Evolutionary conservation across 2,888 invertebrate species (phyloP).

Genomic region (Tiliacea citrago): DNA sequence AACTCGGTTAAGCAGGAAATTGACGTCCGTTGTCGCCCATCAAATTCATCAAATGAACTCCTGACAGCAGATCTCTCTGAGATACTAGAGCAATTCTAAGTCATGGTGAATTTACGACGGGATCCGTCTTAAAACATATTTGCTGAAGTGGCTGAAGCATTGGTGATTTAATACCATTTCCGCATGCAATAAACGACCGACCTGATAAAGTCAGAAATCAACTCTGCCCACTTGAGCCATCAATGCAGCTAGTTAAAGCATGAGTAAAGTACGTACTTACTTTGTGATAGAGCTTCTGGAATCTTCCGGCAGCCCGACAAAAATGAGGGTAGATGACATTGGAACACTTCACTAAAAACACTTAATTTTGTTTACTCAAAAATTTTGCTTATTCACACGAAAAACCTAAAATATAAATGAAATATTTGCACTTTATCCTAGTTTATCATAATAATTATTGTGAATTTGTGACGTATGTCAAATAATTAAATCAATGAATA

Average conservation of each 20-base stretch:
- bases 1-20: background rate
- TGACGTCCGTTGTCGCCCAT: background rate
- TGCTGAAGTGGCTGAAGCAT: background rate
- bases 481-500: conserved; percentile 42
- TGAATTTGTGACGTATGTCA: conserved; percentile 68
- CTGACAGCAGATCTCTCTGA: background rate
- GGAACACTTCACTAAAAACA: conserved; percentile 70
- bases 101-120: background rate
- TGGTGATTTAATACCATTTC: background rate
- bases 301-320: conserved; percentile 90
- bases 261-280: conserved; percentile 64
- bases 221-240: background rate
- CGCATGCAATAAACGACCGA: background rate
- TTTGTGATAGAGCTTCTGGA: conserved; percentile 92
- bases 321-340: conserved; percentile 92
- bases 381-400: conserved; percentile 68
- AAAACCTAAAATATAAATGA: conserved; percentile 51
- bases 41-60: background rate
- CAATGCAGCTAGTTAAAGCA: background rate
- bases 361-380: conserved; percentile 63
- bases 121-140: background rate
- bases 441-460: conserved; percentile 43
- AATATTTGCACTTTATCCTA: conserved; percentile 56
- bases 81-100: background rate
- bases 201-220: background rate